Percentiles rank a stretch among this genome's conserved stretches.
phyloP scores from a whole-genome alignment of 1,140 invertebrate genomes.

The Drosophila takahashii region DNA sequence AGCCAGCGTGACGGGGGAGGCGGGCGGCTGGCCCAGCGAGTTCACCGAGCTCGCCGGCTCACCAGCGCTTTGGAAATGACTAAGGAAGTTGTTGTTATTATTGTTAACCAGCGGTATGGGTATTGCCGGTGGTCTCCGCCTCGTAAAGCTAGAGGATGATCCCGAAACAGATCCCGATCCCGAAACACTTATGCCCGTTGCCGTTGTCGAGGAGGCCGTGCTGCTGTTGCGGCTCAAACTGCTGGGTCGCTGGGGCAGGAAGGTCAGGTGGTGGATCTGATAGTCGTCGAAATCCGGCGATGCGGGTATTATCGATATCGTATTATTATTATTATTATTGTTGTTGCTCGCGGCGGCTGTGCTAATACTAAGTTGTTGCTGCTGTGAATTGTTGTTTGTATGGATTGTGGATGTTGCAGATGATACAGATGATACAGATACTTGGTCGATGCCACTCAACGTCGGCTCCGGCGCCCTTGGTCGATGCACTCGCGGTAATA shows the following conservation, averaged over 20 bases:
- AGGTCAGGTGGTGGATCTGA: conserved; percentile 80
- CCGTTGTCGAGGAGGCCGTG: conserved; percentile 73
- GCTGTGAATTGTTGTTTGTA: conserved; percentile 45
- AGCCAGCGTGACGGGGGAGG: conserved; percentile 87
- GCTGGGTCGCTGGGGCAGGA: conserved; percentile 78
- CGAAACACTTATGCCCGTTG: conserved; percentile 53
- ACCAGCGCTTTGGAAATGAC: conserved; percentile 79
- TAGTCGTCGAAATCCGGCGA: conserved; percentile 74
- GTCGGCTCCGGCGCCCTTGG: conserved; percentile 85
- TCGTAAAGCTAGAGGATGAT: conserved; percentile 63
- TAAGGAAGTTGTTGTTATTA: conserved; percentile 80
- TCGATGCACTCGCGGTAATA: conserved; percentile 88
- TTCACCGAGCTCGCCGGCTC: conserved; percentile 57
- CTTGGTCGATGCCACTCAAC: conserved; percentile 68
- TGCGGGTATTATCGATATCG: conserved; percentile 71
- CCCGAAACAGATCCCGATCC: conserved; percentile 27
- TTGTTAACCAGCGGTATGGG: conserved; percentile 58
- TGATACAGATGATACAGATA: conserved; percentile 50
- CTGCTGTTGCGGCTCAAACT: conserved; percentile 78
- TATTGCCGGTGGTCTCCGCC: conserved; percentile 69
- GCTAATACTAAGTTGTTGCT: conserved; percentile 61
- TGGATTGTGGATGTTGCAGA: conserved; percentile 13
- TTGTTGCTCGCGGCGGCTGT: conserved; percentile 9
- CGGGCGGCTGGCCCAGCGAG: conserved; percentile 67
- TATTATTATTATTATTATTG: conserved; percentile 58